phyloP scores from a whole-genome alignment of 2,888 invertebrate species.

The Watsonalla binaria region DNA sequence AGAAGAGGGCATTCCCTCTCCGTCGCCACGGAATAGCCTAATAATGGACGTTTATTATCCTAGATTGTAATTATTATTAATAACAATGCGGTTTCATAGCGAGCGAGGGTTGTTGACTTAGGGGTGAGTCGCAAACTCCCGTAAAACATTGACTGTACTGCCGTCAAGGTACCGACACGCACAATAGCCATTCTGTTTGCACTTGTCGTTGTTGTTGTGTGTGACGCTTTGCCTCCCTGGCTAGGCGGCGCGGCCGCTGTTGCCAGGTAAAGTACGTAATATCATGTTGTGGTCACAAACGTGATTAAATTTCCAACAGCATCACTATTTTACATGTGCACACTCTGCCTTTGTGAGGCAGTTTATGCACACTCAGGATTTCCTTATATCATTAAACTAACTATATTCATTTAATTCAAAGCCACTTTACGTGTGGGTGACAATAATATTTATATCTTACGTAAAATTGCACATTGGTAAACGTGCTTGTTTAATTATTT shows the following conservation, averaged over 20 bases:
- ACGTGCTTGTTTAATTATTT: neutral
- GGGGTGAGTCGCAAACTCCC: conserved; percentile 48
- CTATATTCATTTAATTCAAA: neutral
- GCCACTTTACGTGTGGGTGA: neutral
- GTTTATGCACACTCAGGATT: conserved; percentile 19
- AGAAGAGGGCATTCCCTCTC: too few relatives aligned
- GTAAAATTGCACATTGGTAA: neutral
- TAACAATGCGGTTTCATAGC: conserved; percentile 40
- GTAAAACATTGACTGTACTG: conserved; percentile 45
- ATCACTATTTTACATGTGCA: conserved; percentile 21
- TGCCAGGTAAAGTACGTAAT: conserved; percentile 22
- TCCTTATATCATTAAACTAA: conserved; percentile 8
- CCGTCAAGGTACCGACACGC: conserved; percentile 51
- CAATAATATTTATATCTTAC: neutral
- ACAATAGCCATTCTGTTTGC: conserved; percentile 61
- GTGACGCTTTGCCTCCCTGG: conserved; percentile 33
- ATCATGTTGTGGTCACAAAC: conserved; percentile 44
- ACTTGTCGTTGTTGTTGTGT: conserved; percentile 37
- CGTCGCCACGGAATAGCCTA: conserved; percentile 14
- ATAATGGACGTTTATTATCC: conserved; percentile 19
- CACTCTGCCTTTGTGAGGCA: conserved; percentile 5
- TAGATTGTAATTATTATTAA: conserved; percentile 36
- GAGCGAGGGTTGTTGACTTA: conserved; percentile 50
- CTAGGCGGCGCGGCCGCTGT: conserved; percentile 35
- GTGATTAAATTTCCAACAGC: conserved; percentile 55